A percentile compares a stretch with the other conserved stretches of the same genome.
These are phyloP conservation scores for Dendrolimus houi DNA, from an alignment of 2,888 invertebrate species.

Conservation along the genomic window DNA sequence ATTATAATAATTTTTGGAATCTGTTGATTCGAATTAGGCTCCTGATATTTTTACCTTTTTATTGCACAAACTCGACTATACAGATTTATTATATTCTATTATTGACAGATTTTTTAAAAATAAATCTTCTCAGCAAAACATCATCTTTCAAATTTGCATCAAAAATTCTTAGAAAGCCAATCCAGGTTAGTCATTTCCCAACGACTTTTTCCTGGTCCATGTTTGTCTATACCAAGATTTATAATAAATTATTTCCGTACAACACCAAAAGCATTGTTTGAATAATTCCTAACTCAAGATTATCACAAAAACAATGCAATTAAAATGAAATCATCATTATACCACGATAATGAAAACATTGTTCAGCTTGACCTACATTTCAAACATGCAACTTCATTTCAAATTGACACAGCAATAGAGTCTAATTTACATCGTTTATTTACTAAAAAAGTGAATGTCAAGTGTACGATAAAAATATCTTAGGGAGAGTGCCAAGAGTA, in stretches of 20 bases:
- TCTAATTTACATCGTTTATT: constrained; percentile 16
- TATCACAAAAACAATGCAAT: constrained; percentile 12
- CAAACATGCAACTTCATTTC: constrained; percentile 15
- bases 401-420: constrained; percentile 19
- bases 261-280: constrained; percentile 2
- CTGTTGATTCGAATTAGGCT: no score
- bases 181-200: background rate
- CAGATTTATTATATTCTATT: no score
- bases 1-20: no score
- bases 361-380: constrained; percentile 25
- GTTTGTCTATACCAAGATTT: constrained; percentile 5
- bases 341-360: constrained; percentile 31
- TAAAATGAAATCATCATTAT: constrained; percentile 38
- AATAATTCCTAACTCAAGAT: constrained; percentile 8
- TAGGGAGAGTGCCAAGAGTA: constrained; percentile 56
- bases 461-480: constrained; percentile 43
- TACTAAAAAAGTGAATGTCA: constrained; percentile 42
- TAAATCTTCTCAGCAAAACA: no score
- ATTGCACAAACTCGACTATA: no score
- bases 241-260: background rate
- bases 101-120: no score
- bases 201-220: constrained; percentile 1
- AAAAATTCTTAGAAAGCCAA: no score
- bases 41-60: no score
- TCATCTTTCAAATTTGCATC: no score